phyloP scores from a whole-genome alignment of 1,140 invertebrate genomes.

The Saxidomus purpurata region DNA sequence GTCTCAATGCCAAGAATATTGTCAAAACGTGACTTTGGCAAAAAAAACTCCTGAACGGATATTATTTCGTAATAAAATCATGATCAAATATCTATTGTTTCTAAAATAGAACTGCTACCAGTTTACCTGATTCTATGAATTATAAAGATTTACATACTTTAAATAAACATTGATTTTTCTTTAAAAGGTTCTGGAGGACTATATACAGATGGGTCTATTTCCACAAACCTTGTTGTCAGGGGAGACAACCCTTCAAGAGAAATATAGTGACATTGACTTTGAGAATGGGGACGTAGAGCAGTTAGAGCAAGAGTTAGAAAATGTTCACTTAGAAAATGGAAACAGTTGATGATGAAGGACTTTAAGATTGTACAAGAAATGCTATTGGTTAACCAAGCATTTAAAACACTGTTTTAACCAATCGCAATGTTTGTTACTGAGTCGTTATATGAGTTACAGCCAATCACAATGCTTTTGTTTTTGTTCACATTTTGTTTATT shows the following conservation, averaged over 20 bases:
- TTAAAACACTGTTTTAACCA: background rate
- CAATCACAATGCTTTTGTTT: too few relatives aligned
- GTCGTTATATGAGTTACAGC: too few relatives aligned
- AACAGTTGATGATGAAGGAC: background rate
- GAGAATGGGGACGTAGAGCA: background rate
- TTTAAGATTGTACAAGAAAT: too few relatives aligned
- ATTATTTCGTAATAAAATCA: too few relatives aligned
- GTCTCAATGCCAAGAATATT: background rate
- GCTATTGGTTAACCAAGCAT: background rate
- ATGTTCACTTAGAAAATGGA: constrained; percentile 32
- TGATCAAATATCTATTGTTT: too few relatives aligned
- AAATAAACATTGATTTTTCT: constrained; percentile 46
- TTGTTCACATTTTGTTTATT: too few relatives aligned
- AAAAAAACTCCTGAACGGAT: too few relatives aligned
- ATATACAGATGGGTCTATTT: constrained; percentile 80
- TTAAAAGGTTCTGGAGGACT: constrained; percentile 83
- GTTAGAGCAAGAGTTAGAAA: background rate
- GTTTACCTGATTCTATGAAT: background rate
- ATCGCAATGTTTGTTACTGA: background rate
- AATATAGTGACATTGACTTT: background rate
- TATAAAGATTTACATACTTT: background rate
- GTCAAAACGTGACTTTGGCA: background rate
- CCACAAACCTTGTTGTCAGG: constrained; percentile 76
- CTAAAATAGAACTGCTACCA: background rate
- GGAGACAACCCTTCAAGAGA: constrained; percentile 23